Evolutionary conservation across 2,888 invertebrate genomes (phyloP), one percentile per base, ranked within the genome.

Genomic region (Allacma fusca): DNA sequence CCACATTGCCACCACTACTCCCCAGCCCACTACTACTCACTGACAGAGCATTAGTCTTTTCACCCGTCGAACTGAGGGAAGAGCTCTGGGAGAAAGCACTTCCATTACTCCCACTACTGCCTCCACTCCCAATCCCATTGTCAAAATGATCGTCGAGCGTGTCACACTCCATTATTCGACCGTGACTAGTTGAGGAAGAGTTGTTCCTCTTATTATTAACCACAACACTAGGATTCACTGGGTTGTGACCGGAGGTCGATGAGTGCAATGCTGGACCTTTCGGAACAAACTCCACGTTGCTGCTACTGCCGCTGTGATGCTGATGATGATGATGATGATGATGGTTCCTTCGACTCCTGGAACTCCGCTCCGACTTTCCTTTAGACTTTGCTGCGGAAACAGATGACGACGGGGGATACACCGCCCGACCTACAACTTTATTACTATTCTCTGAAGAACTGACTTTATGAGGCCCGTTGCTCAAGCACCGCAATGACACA

Each of bases 121-220:
- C 80, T 21, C 79, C 80, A 78, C 79, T 80, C 29, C 80, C 81
- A 50, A 78, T 79, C 50, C 76, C 80, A 77, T 81, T 81, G 74
- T 81, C 81, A 76, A 81, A 81, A 77, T 80, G 79, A 73, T 81
- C 83, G 43, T 83, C 83, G 9, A 83, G 74, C 57, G 80, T 78
- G 75, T 83, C 83, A 74, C 79, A 81, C 74, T 83, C 83, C 83
- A 83, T 83, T n/a, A 74, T 43, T 44, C 59, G 26, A 29, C 29
- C 28, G 59, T 72, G 34, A 28, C 28, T 28, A 5, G 16, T 29
- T 1, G 62, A 62, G 21, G 23, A 21, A 19, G 28, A 28, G 28
- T 29, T 65, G n/a, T 74, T 65, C 44, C 74, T 43, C 29, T 40
- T 64, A 65, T 28, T 28, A 65, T 28, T 28, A 43, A 16, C 74